Evolutionary conservation across 2,113 vertebrate species (phyloP).

Genomic region (Saccopteryx bilineata): DNA sequence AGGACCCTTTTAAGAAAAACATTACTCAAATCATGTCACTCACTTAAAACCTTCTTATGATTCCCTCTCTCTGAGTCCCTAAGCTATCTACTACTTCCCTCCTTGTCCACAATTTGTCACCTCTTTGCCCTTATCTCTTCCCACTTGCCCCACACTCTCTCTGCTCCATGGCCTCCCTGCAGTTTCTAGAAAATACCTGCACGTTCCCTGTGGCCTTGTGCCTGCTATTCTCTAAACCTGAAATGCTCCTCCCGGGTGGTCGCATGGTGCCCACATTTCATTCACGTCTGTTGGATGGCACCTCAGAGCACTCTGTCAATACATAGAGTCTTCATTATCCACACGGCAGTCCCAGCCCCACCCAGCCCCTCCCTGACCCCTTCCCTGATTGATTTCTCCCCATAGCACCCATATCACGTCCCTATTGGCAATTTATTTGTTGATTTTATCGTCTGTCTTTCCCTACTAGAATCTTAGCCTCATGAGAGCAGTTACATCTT

Average conservation of each 20-base stretch:
- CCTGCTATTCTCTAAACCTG: background rate
- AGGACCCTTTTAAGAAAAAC: background rate
- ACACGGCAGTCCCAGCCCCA: background rate
- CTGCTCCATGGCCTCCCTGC: background rate
- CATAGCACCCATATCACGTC: background rate
- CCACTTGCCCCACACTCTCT: background rate
- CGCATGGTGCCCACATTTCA: background rate
- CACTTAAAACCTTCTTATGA: background rate
- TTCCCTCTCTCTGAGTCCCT: background rate
- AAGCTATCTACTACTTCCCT: background rate
- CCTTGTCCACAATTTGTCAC: background rate
- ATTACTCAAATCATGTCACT: background rate
- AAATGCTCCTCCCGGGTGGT: background rate
- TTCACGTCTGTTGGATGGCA: background rate
- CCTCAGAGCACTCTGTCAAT: background rate
- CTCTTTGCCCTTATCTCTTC: background rate
- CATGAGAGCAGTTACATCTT: background rate
- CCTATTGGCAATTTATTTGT: background rate
- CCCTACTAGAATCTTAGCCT: background rate
- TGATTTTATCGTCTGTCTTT: background rate
- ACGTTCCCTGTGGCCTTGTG: background rate
- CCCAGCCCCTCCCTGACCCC: background rate
- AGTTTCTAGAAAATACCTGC: background rate
- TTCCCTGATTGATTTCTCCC: background rate
- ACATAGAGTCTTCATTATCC: background rate